These are phyloP conservation scores for Leuctra nigra DNA, from an alignment of 2,888 invertebrate genomes.

Conservation along the genomic window DNA sequence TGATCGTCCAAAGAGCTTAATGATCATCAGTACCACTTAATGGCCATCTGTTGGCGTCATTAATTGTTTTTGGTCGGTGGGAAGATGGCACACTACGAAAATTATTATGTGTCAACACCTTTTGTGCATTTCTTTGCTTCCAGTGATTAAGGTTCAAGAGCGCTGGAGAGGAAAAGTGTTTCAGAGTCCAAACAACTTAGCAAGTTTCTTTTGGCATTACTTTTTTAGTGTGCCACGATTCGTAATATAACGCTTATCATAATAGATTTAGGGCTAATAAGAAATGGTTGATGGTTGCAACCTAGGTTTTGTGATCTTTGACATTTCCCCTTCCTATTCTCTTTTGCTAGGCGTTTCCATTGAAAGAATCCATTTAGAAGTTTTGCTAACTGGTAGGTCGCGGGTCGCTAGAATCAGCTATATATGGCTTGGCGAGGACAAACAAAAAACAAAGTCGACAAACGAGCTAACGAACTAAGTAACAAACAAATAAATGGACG, in stretches of 20 bases:
- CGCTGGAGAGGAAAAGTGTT: too few species aligned
- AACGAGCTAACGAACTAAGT: constrained; percentile 20
- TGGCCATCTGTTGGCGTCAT: constrained; percentile 7
- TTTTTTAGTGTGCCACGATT: constrained; percentile 2
- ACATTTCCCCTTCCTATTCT: not conserved
- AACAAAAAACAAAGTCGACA: constrained; percentile 19
- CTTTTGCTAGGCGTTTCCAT: constrained; percentile 1
- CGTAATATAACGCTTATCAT: too few species aligned
- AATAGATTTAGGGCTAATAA: not conserved
- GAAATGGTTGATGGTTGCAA: not conserved
- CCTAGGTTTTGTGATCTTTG: constrained; percentile 3
- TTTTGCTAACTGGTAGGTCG: constrained; percentile 19
- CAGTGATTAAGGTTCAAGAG: too few species aligned
- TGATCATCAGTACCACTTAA: constrained; percentile 5
- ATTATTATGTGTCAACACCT: constrained; percentile 7
- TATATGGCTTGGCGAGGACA: constrained; percentile 12
- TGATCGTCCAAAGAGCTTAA: constrained; percentile 3
- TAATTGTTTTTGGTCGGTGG: constrained; percentile 15
- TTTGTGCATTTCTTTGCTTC: constrained; percentile 8
- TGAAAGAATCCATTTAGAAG: constrained; percentile 25
- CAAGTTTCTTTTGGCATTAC: not conserved
- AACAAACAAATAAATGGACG: constrained; percentile 19
- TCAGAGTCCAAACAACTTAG: not conserved
- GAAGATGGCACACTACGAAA: constrained; percentile 1
- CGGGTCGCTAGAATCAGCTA: constrained; percentile 11